Base-by-base conservation (phyloP, 1,140 invertebrate genomes). In the Druon quercuslanigerum region DNA sequence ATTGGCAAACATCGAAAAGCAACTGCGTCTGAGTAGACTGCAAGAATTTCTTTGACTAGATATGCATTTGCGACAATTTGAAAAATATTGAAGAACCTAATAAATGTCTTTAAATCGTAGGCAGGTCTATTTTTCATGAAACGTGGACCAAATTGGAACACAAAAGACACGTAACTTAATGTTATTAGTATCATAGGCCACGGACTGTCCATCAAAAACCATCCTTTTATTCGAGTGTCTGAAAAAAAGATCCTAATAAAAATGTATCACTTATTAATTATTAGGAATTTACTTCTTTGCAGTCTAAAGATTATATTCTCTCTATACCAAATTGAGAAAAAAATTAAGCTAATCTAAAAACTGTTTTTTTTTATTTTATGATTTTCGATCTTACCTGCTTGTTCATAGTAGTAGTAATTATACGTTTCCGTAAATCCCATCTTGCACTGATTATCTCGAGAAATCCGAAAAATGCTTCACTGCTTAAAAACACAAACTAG, bases 111-210 rank as follows among this genome's bases (percentile, higher is more conserved):
- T 16, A 95, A 87, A 51, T 92, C 87, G 79, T 93, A 93, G 50
- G 95, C 92, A 86, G 93, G 88, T 74, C 92, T 82, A 72, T 93
- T 88, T 84, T 93, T 90, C 94, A 95, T 95, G 76, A 88, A 91
- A 54, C 84, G 84, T 51, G 93, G 93, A 17, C 94, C 94, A 16
- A 90, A 82, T 75, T 87, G 87, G 74, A 91, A 87, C 9, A 93
- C 92, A 79, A 93, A 89, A 78, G 91, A 91, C 19, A 93, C 84
- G 54, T 93, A 93, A 51, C 86, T 87, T 12, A 92, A 79, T 52
- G 92, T 86, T 33, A 92, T 89, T 13, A 88, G 74, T 7, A 92
- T 75, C 3, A 94, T 90, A 16, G 92, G 92, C 72, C 89, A 85
- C 20, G 93, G 92, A 11, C 92, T 90, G 46, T 90, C 87, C 89